Conservation (phyloP, 2,888 invertebrate genomes). For the Limnephilus auricula region DNA sequence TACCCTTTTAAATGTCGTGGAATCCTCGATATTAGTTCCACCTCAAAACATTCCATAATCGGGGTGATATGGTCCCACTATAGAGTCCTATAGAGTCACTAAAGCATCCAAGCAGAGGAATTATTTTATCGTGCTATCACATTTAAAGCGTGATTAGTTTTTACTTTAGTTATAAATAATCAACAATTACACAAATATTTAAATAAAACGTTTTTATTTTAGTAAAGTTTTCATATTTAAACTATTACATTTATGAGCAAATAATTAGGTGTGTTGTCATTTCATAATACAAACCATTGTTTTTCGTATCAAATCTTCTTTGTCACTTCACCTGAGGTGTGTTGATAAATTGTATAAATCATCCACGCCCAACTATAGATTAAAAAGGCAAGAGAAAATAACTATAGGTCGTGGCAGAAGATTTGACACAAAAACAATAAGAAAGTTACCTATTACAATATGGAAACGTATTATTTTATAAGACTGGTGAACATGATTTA, state of each 20-base stretch:
- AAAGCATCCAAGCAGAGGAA: too few species aligned
- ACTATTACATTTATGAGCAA: conserved; percentile 58
- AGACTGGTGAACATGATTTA: neutral
- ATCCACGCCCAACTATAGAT: neutral
- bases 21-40: too few species aligned
- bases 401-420: neutral
- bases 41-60: too few species aligned
- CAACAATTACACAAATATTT: neutral
- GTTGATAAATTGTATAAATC: neutral
- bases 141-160: too few species aligned
- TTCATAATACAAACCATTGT: conserved; percentile 3
- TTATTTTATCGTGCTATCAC: too few species aligned
- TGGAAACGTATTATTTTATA: neutral
- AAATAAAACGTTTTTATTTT: neutral
- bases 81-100: too few species aligned
- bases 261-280: conserved; percentile 64
- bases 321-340: neutral
- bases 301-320: neutral
- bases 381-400: conserved; percentile 17
- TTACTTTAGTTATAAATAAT: too few species aligned
- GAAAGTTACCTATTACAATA: neutral
- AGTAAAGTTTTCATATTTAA: neutral
- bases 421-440: conserved; percentile 6
- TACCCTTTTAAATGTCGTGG: too few species aligned
- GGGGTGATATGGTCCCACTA: too few species aligned